These are phyloP conservation scores for Ophion ventricosus DNA, from an alignment of 2,888 invertebrate species.

Conservation along the genomic window DNA sequence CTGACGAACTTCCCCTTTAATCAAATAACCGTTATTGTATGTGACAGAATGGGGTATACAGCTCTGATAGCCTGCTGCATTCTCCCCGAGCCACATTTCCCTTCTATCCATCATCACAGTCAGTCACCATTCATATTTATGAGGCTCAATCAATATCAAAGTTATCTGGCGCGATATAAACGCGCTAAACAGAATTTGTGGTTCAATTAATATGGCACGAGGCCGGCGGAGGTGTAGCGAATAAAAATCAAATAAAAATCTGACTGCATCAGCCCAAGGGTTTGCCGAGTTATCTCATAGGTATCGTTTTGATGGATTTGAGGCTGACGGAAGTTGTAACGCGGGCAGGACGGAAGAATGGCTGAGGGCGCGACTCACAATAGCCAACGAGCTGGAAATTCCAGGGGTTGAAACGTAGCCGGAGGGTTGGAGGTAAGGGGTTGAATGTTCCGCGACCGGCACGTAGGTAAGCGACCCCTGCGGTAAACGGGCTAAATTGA, in stretches of 20 bases:
- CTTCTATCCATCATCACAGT: constrained; percentile 9
- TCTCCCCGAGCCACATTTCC: neutral
- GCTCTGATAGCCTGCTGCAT: constrained; percentile 12
- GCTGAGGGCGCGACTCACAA: constrained; percentile 37
- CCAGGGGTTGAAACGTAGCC: constrained; percentile 25
- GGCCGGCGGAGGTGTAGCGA: neutral
- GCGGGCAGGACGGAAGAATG: neutral
- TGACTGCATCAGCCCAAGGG: neutral
- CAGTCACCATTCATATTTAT: constrained; percentile 55
- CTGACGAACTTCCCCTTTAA: constrained; percentile 51
- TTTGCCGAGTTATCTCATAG: neutral
- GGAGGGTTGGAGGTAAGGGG: constrained; percentile 8
- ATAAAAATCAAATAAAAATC: constrained; percentile 8
- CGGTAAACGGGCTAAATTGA: constrained; percentile 65
- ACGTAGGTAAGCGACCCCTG: constrained; percentile 59
- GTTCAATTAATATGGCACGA: constrained; percentile 28
- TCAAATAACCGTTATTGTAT: constrained; percentile 63
- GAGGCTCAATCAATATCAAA: constrained; percentile 47
- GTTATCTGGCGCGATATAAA: constrained; percentile 29
- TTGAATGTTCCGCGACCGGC: constrained; percentile 29
- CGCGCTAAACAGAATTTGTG: constrained; percentile 15
- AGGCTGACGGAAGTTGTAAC: constrained; percentile 16
- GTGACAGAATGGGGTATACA: constrained; percentile 46
- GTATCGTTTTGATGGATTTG: neutral
- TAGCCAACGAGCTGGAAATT: constrained; percentile 18